Evolutionary conservation across 2,797 vertebrate genomes (phyloP), one percentile per base, ranked within the genome.

Genomic region (Enteromius anoplus): DNA sequence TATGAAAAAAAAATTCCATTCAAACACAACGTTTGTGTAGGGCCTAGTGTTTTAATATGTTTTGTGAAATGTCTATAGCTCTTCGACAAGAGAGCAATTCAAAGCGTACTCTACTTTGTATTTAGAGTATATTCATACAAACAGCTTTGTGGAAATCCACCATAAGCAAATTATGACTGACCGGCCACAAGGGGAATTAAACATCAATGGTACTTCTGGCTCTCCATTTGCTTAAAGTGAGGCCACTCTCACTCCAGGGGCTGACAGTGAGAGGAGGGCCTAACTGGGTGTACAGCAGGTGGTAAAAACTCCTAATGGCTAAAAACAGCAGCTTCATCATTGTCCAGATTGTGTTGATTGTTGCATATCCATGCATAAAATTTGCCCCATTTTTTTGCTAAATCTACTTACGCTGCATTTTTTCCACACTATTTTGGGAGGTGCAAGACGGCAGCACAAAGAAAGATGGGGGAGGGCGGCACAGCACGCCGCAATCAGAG

Each of bases 301-400:
- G 86, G 83, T 23, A 79, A 64, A 47, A 84, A 58, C 37, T 72
- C 69, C 29, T 64, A 70, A 80, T 58, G 55, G 66, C 64, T 45
- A 78, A 66, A 53, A 85, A 78, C 86, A 71, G 69, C 66, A 80
- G 80, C 76, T 80, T 76, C 55, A 66, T 85, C 69, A 85, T 75
- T 71, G 80, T 71, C 76, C 79, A 76, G 73, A 66, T 82, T 76
- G 86, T 85, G 86, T 81, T 85, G 80, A 82, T 66, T 80, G 76
- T 82, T 87, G 81, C 79, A 85, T 80, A 81, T 84, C 78, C 79
- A 73, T 80, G 87, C 79, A 85, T 85, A 80, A 84, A 87, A 86
- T 84, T 83, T 83, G 79, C 78, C 84, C 78, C 62, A 58, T 80
- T 82, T 85, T 85, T 70, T 71, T 62, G 75, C 75, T 51, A 80